Base-by-base conservation (phyloP, 2,888 invertebrate species). In the Nymphalis c-album region DNA sequence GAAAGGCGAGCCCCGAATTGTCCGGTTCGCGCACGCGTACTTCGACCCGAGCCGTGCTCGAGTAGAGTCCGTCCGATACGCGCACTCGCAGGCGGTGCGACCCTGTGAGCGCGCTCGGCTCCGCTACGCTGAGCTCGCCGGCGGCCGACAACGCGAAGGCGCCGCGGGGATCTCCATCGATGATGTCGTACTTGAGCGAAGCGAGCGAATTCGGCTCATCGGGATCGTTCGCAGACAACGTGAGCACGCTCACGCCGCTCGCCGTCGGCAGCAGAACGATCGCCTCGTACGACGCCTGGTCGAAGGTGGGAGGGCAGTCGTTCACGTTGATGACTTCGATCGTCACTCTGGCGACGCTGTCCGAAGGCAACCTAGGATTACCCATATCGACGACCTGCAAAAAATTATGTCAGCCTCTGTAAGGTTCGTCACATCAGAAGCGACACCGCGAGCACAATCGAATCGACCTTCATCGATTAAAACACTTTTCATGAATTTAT, bases 231-330 rank as follows among this genome's bases (percentile, higher is more conserved):
- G 98, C 98, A 68, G 91, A 91, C 45, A 96, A 93, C 82, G 90
- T 93, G 8, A 94, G 83, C 31, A 98, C 95, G 13, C 94, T 94
- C 6, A 98, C 96, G 80, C 96, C 95, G 75, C 94, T 93, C 81
- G 96, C 96, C 0, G 97, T 97, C 20, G 98, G 98, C 73, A 97
- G 85, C 69, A 97, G 90, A 61, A 98, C 88, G 0, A 95, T 96
- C 1, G 96, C 95, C 78, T 96, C 95, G 85, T 97, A 97, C 63
- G 94, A 88, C 17, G 93, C 82, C 68, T 94, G 93, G 10, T 93
- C 87, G 86, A 98, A 98, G 63, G 93, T 90, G 4, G 98, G 98
- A n/a, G 97, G 95, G 76, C 97, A 97, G 83, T 98, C 98, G 88
- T 98, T 98, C 7, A 97, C 95, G 87, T 98, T 97, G 7, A 90